Conservation (phyloP, 2,113 vertebrate genomes). For the Bettongia penicillata region DNA sequence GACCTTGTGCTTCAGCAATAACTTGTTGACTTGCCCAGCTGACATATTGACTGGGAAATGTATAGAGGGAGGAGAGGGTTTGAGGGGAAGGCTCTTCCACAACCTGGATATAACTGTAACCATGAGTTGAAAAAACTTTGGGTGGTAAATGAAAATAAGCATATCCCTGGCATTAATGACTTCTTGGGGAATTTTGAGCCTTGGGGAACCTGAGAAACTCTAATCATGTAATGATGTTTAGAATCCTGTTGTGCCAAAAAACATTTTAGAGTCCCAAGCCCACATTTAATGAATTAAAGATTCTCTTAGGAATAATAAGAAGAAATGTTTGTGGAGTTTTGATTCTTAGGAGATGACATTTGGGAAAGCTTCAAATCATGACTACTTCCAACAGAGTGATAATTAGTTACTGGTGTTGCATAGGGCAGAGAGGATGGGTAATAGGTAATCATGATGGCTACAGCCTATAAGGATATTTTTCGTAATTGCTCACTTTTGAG, state of each 20-base stretch:
- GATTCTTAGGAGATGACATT: rapidly evolving
- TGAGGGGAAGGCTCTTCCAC: not conserved
- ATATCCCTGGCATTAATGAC: not conserved
- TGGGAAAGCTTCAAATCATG: not conserved
- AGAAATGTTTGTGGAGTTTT: not conserved
- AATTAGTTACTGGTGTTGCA: not conserved
- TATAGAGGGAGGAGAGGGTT: not conserved
- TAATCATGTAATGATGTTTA: rapidly evolving
- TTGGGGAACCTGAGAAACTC: no score
- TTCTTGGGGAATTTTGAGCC: rapidly evolving
- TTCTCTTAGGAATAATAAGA: not conserved
- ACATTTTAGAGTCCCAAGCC: rapidly evolving
- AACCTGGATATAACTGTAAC: not conserved
- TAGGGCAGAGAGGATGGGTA: not conserved
- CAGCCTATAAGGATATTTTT: rapidly evolving
- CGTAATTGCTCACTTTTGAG: not conserved
- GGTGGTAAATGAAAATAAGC: not conserved
- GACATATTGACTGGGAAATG: not conserved
- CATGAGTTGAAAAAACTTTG: not conserved
- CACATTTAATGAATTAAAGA: rapidly evolving
- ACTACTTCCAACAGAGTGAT: not conserved
- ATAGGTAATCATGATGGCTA: not conserved
- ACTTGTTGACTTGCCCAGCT: not conserved
- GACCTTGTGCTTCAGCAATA: not conserved
- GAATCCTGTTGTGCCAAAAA: not conserved